Base-by-base conservation (phyloP, 2,888 invertebrate species). In the Schizaphis graminum region DNA sequence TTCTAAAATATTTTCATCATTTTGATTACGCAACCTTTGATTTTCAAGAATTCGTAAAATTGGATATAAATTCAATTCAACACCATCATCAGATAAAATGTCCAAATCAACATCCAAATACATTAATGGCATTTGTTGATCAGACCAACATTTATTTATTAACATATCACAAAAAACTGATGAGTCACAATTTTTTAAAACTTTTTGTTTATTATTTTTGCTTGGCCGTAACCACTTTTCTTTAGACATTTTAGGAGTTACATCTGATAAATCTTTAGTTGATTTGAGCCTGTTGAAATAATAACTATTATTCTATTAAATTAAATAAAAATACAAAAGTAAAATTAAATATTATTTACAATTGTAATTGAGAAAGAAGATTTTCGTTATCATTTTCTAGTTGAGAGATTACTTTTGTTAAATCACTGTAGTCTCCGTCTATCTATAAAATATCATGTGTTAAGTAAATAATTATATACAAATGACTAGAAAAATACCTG, bases 1-100 rank as follows among this genome's bases (percentile, higher is more conserved):
- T 41, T 94, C 94, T 53, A 91, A 21, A 21, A 86, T 49, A n/a
- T 57, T 91, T 61, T 94, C 91, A 49, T 91, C 61, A 67, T 94
- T 94, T 94, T 91, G 91, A 49, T 94, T 86, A 3, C 61, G 91
- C 3, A 87, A 11, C 87, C 90, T 91, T 94, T 94, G 94, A 49
- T 94, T 94, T 91, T 94, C 94, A 67, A 94, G 90, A 24, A 94
- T 53, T 91, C 67, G 90, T 35, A 94, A n/a, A 26, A 94, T n/a
- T 67, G 94, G 94, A 86, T 94, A 91, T 49, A 94, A 67, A 91
- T 94, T 94, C 13, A 94, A 86, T 94, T 94, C 91, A 41, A 94
- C n/a, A 67, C 87, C 44, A 35, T 89, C 90, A 86, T 94, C 90
- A 67, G 85, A 41, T 61, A 86, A 49, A 0, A 91, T 21, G 67